Evolutionary conservation across 2,888 invertebrate genomes (phyloP).

Genomic region (Nomada fucata): DNA sequence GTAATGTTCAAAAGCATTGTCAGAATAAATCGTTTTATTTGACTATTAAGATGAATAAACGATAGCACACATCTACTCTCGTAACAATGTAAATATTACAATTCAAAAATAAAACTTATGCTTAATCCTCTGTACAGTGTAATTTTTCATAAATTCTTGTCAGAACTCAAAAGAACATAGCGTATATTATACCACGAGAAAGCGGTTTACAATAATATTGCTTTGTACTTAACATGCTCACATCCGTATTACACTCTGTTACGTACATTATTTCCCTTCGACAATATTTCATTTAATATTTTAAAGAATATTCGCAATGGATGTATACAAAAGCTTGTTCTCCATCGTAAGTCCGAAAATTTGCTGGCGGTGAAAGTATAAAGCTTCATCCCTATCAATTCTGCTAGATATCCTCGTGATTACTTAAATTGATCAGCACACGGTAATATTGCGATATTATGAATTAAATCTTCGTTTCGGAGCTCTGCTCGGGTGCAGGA

Average conservation of each 20-base stretch:
- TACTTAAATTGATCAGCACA: constrained; percentile 6
- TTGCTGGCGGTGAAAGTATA: constrained; percentile 48
- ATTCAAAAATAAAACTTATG: constrained; percentile 31
- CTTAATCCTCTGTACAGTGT: constrained; percentile 52
- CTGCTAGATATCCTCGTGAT: background rate
- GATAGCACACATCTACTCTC: background rate
- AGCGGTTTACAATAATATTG: constrained; percentile 29
- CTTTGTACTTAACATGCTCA: constrained; percentile 74
- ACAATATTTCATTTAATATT: constrained; percentile 3
- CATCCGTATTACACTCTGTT: constrained; percentile 25
- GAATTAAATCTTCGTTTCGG: constrained; percentile 77
- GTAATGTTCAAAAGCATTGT: constrained; percentile 16
- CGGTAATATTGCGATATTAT: background rate
- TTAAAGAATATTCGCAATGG: background rate
- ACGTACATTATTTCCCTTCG: background rate
- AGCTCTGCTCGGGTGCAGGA: constrained; percentile 47
- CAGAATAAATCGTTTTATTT: constrained; percentile 15
- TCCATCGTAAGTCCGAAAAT: constrained; percentile 1
- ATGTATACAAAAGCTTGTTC: background rate
- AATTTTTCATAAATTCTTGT: constrained; percentile 28
- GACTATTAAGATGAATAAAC: constrained; percentile 25
- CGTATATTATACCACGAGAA: constrained; percentile 7
- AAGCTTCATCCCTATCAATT: constrained; percentile 23
- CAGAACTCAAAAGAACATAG: constrained; percentile 17
- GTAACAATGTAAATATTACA: constrained; percentile 30